Percentiles rank a stretch among this genome's conserved stretches.
These are phyloP conservation scores for Hiodon tergisus DNA, from an alignment of 2,113 vertebrate genomes.

Conservation along the genomic window DNA sequence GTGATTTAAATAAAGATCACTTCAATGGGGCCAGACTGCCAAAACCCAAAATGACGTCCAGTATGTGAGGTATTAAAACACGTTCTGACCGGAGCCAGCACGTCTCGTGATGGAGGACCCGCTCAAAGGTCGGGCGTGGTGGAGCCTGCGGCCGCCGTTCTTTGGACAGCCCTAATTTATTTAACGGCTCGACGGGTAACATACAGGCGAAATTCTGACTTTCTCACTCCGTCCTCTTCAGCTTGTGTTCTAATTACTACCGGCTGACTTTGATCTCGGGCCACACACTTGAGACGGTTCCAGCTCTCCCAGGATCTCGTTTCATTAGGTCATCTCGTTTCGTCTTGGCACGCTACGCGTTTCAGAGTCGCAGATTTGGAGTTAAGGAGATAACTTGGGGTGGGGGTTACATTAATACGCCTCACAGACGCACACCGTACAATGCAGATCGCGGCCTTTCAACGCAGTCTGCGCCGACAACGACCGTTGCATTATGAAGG, in stretches of 20 bases:
- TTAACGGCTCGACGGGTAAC: slow-evolving; percentile 62
- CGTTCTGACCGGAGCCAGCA: too few species aligned
- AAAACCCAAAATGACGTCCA: too few species aligned
- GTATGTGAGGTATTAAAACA: slow-evolving; percentile 33
- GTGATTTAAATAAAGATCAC: too few species aligned
- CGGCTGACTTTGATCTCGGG: slow-evolving; percentile 56
- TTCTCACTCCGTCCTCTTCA: slow-evolving; percentile 47
- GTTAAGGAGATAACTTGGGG: too few species aligned
- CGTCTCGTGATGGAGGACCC: too few species aligned
- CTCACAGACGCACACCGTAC: slow-evolving; percentile 34
- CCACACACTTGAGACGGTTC: slow-evolving; percentile 40
- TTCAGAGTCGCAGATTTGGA: too few species aligned
- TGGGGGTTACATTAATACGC: slow-evolving; percentile 39
- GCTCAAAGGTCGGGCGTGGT: slow-evolving; percentile 9
- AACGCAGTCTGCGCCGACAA: slow-evolving; percentile 1
- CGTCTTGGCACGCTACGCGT: slow-evolving; percentile 45
- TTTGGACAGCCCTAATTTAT: slow-evolving; percentile 52
- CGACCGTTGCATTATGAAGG: background rate
- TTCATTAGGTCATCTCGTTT: slow-evolving; percentile 56
- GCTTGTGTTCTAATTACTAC: slow-evolving; percentile 59
- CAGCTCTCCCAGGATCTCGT: slow-evolving; percentile 45
- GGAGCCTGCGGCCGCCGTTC: slow-evolving; percentile 20
- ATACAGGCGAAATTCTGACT: slow-evolving; percentile 58
- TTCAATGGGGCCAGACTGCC: too few species aligned
- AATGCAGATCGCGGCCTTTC: slow-evolving; percentile 23